Percentiles rank a stretch among this genome's conserved stretches.
Conservation (phyloP, 2,888 invertebrate species). For the Geophilus truncorum region DNA sequence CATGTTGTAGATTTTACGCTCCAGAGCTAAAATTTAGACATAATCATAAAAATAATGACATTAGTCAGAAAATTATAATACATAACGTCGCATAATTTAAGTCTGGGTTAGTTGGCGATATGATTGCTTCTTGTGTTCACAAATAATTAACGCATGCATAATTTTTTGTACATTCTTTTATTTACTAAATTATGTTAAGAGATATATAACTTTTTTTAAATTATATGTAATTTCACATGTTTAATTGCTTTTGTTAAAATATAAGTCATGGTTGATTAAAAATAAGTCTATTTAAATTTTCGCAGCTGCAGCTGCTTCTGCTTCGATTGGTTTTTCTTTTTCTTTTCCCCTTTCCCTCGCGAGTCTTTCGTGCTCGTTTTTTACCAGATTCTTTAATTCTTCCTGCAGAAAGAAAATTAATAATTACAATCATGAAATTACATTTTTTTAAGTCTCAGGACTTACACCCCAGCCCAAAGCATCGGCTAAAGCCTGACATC, state of each 20-base stretch:
- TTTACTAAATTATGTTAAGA: neutral
- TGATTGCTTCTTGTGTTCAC: no score
- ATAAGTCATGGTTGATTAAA: neutral
- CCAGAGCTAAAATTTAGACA: neutral
- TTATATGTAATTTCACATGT: neutral
- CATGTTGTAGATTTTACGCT: neutral
- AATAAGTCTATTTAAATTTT: neutral
- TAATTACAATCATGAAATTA: neutral
- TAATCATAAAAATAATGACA: no score
- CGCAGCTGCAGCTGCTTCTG: neutral
- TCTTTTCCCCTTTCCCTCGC: no score
- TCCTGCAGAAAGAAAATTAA: neutral
- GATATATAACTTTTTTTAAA: neutral
- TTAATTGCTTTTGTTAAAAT: neutral
- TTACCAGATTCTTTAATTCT: slow-evolving; percentile 28
- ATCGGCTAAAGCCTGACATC: slow-evolving; percentile 66
- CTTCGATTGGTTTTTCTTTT: neutral
- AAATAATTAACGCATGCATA: neutral
- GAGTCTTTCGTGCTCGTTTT: slow-evolving; percentile 16
- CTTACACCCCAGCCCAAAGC: slow-evolving; percentile 71
- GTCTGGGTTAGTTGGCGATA: no score
- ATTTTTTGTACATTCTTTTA: neutral
- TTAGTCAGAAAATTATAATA: no score
- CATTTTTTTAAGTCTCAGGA: neutral
- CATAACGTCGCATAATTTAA: no score